phyloP scores from a whole-genome alignment of 2,113 vertebrate genomes.

The Chinchilla lanigera region DNA sequence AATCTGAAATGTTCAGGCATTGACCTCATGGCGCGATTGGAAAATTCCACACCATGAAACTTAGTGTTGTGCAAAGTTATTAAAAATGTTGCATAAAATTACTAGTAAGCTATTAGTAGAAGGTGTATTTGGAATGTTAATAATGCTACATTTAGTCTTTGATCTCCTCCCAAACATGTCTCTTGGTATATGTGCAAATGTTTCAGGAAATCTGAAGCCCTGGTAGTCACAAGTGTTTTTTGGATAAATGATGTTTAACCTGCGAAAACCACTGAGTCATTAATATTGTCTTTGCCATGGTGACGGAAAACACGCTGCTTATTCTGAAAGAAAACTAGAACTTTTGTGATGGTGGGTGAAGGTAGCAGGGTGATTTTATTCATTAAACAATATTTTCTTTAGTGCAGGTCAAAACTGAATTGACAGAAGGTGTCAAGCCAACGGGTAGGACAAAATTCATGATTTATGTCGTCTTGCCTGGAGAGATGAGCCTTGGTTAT shows the following conservation, averaged over 20 bases:
- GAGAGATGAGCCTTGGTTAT: not conserved
- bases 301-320: not conserved
- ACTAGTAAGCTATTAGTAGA: too few species aligned
- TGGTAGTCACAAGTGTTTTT: not conserved
- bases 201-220: too few species aligned
- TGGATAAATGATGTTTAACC: not conserved
- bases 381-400: not conserved
- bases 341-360: too few species aligned
- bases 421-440: not conserved
- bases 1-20: not conserved
- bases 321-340: not conserved
- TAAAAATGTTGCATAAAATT: not conserved
- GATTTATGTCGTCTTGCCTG: accelerated
- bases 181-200: not conserved
- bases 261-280: accelerated
- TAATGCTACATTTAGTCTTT: not conserved
- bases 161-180: not conserved
- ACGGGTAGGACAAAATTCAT: not conserved
- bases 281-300: not conserved
- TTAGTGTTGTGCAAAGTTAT: not conserved
- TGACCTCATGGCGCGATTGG: not conserved
- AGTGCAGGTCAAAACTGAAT: not conserved
- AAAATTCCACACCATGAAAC: not conserved
- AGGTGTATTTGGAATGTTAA: too few species aligned
- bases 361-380: not conserved